phyloP scores from a whole-genome alignment of 2,113 vertebrate species.

The Clarias magur region DNA sequence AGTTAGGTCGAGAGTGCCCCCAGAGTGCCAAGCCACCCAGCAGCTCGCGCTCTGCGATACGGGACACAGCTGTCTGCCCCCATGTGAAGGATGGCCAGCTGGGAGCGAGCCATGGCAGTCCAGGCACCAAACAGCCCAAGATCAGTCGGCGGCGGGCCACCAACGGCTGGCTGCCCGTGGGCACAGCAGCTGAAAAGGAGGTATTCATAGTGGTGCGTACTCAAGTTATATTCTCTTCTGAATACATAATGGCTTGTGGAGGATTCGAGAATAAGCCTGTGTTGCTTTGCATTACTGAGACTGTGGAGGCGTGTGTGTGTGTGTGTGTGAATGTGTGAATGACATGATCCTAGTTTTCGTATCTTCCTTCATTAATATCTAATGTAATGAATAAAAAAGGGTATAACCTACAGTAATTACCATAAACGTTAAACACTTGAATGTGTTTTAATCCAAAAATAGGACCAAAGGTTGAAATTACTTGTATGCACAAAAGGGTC shows the following conservation, averaged over 20 bases:
- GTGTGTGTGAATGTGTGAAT: neutral
- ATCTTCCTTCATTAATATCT: neutral
- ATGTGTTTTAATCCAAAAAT: neutral
- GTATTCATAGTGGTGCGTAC: conserved; percentile 92
- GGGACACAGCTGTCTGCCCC: conserved; percentile 72
- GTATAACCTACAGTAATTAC: neutral
- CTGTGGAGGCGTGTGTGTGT: neutral
- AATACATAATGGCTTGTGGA: conserved; percentile 5
- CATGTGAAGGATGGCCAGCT: conserved; percentile 82
- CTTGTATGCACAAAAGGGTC: too few species aligned
- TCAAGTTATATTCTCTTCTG: conserved; percentile 28
- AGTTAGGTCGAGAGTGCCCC: conserved; percentile 83
- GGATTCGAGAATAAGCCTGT: neutral
- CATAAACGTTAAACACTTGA: neutral
- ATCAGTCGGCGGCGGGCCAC: conserved; percentile 84
- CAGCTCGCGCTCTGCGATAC: conserved; percentile 85
- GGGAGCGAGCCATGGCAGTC: conserved; percentile 69
- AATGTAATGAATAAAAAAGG: neutral
- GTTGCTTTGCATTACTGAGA: neutral
- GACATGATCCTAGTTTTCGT: neutral
- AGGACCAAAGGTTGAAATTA: neutral
- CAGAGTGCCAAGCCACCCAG: conserved; percentile 93
- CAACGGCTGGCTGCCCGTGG: conserved; percentile 94
- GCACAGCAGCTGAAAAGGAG: conserved; percentile 87
- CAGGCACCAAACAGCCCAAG: conserved; percentile 81